Conservation (phyloP, 92 coral and sea anemone species). For the Porites divaricata region DNA sequence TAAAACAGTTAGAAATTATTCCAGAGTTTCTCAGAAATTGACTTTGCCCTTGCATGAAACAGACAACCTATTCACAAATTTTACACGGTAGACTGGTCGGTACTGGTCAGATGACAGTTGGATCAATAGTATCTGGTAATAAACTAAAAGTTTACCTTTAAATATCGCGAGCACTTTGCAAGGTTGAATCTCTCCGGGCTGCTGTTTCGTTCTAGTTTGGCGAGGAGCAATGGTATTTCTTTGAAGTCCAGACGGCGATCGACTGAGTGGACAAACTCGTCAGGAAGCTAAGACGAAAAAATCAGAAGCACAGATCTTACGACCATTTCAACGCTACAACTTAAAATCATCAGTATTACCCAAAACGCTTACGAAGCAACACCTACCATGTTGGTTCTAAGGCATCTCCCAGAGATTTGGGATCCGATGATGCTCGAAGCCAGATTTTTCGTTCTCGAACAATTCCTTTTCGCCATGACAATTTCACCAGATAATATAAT, state of each 20-base stretch:
- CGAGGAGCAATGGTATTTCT: conserved; percentile 78
- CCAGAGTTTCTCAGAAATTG: background rate
- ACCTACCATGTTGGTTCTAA: conserved; percentile 78
- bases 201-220: conserved; percentile 71
- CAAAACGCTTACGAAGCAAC: background rate
- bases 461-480: conserved; percentile 67
- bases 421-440: conserved; percentile 60
- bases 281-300: conserved; percentile 67
- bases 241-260: conserved; percentile 84
- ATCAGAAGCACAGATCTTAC: background rate
- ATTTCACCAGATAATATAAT: conserved; percentile 7
- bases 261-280: conserved; percentile 72
- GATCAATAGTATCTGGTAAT: too few relatives aligned
- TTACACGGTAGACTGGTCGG: background rate
- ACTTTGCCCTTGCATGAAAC: background rate
- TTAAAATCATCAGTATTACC: background rate
- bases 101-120: too few relatives aligned
- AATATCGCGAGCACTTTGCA: conserved; percentile 48
- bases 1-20: conserved; percentile 10
- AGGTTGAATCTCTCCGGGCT: conserved; percentile 71
- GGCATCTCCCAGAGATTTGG: conserved; percentile 72
- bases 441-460: conserved; percentile 54
- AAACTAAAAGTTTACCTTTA: conserved; percentile 50
- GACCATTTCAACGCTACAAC: background rate
- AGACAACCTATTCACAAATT: conserved; percentile 6